Evolutionary conservation across 1,140 invertebrate genomes (phyloP), one percentile per base, ranked within the genome.

Genomic region (Pantala flavescens): DNA sequence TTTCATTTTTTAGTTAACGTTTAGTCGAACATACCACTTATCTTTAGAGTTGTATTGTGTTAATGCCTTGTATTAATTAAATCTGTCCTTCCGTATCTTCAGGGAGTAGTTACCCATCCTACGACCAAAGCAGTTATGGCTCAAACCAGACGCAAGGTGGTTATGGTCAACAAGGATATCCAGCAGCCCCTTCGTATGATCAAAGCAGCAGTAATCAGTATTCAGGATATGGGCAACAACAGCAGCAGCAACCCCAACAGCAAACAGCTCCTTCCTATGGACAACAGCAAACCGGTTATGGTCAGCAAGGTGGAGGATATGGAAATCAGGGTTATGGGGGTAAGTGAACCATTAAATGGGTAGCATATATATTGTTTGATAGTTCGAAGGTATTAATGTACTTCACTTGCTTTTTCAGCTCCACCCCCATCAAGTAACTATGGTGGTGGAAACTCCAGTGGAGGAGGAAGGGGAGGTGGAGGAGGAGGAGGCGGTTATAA

Each of bases 401-500:
- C 2, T 36, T 36, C 28, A 12, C 49, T 28, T 43, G 7, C 43
- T n/a, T 28, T 55, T 43, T 24, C 55, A 70, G 43, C 19, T 23
- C 42, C 42, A 28, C 42, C 42, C 23, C n/a, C n/a, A 71, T 49
- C 43, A 19, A 28, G 55, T 73, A 71, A 74, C 63, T 63, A 36
- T n/a, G 73, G 75, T 49, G 76, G 75, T 63, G 49, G 49, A 63
- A 63, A 63, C 49, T 63, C 49, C 21, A n/a, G 71, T 55, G 76
- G 77, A 49, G 73, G 75, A 23, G 74, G 55, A 24, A 74, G 76
- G 11, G 75, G 78, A 23, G 74, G 74, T 36, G 74, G 78, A n/a
- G 74, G 78, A 23, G 78, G 77, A 19, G 49, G 77, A 16, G 76
- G 78, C 63, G 75, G 75, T 24, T 76, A 77, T 77, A 76, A 75